Base-by-base conservation (phyloP, 2,888 invertebrate species). In the Campopleginae sp. region DNA sequence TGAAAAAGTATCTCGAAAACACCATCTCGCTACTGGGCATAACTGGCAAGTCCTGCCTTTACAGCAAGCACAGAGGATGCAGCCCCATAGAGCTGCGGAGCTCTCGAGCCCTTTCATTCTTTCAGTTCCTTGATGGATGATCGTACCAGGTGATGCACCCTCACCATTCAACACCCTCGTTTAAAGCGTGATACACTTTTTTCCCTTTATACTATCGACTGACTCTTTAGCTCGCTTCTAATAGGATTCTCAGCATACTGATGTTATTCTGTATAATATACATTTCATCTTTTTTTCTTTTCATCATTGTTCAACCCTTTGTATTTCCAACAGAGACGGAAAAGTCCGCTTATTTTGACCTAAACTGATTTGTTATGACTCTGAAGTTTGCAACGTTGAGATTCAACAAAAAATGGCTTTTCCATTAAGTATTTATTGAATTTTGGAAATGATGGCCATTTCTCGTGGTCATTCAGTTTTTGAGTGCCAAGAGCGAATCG, bases 141-240 rank as follows among this genome's bases (percentile, higher is more conserved):
- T 90, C 87, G 86, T 82, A 86, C 92, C 92, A 92, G 92, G 92
- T 92, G 92, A 92, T 92, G 90, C 90, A 85, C 85, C 85, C 85
- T 85, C 85, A 48, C 76, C 79, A 80, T 79, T 85, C 79, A 79
- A 85, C 85, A 82, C 85, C 85, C 85, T 76, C 85, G 82, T 79
- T 80, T 72, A 79, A 76, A 75, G 46, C 78, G 54, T 70, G 71
- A 79, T 65, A 79, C 70, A 81, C 81, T 82, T 76, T 85, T 82
- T 76, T 71, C n/a, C 54, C 76, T 65, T 76, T 75, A 68, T 66
- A 27, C 79, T 46, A 17, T 31, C n/a, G 17, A 66, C 75, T 80
- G 82, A 85, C 85, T 85, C 80, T 80, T 82, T 42, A 46, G 42
- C 61, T 61, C 61, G 63, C 44, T 77, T 79, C 19, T n/a, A 75